Base-by-base conservation (phyloP, 2,113 vertebrate species). In the Pseudorasbora parva region DNA sequence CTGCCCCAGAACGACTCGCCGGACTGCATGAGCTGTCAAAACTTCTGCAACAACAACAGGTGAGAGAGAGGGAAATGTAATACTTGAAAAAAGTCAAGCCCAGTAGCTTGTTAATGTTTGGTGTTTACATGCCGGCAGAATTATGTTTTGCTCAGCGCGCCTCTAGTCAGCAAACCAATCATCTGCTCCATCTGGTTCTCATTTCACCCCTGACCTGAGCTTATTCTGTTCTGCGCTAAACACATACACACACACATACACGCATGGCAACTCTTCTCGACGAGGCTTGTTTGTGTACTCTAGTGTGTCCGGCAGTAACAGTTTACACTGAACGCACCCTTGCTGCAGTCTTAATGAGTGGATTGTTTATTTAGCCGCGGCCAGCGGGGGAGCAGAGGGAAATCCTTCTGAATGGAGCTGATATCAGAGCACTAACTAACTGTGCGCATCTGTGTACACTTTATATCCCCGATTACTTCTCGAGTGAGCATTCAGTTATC, bases 21-120 rank as follows among this genome's bases (percentile, higher is more conserved):
- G 0, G 96, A 97, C 49, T 98, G 97, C 57, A 87, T 96, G 88
- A 97, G 86, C 90, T 99, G 97, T 91, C 94, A 98, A 68, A 98
- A 99, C 17, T 96, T 97, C 75, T 95, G 96, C 78, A 98, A 99
- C 93, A 99, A 99, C 60, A 99, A 98, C 93, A 97, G 98, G 98
- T 99, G 88, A 86, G 85, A 77, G 5, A 11, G 0, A 2, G 12
- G 12, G 78, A 71, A 37, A 43, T 51, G 33, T 17, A 27, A 23
- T 3, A 9, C 30, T 68, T 30, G 12, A 64, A 66, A 64, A 66
- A 25, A 25, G 56, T 23, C 27, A 77, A 45, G 79, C 49, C 68
- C 73, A 80, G 14, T 47, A 76, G 7, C 83, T 37, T 57, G 27
- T 68, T 45, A 75, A 27, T 41, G 66, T 60, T 54, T 47, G 72